Percentiles rank a stretch among this genome's conserved stretches.
Conservation (phyloP, 2,888 invertebrate genomes). For the Ctenicera cuprea region DNA sequence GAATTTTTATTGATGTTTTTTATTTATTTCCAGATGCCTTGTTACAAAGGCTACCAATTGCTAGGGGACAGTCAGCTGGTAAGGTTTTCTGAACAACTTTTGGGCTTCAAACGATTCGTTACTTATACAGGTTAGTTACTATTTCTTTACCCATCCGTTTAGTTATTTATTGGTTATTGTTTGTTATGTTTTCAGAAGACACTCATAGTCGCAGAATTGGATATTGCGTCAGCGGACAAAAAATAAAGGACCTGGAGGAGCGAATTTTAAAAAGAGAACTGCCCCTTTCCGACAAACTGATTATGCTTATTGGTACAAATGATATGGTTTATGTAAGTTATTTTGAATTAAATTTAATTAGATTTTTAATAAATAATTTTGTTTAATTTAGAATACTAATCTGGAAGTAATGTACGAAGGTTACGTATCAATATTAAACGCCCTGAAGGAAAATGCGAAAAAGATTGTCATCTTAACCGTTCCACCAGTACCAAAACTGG, state of each 20-base stretch:
- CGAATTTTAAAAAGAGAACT: constrained; percentile 22
- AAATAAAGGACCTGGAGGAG: constrained; percentile 30
- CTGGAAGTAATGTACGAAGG: constrained; percentile 1
- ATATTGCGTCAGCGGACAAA: constrained; percentile 52
- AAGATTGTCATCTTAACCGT: constrained; percentile 45
- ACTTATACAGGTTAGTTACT: neutral
- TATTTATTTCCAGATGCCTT: constrained; percentile 12
- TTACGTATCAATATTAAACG: constrained; percentile 29
- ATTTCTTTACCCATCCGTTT: too few species aligned
- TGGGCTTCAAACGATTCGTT: constrained; percentile 3
- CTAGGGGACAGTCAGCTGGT: constrained; percentile 48
- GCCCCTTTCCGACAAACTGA: constrained; percentile 35
- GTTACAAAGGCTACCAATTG: constrained; percentile 37
- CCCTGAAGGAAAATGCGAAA: constrained; percentile 16
- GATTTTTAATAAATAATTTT: neutral
- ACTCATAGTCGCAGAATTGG: constrained; percentile 19
- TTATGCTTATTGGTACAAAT: constrained; percentile 49
- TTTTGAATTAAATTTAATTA: too few species aligned
- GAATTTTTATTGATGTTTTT: too few species aligned
- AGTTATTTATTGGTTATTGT: too few species aligned
- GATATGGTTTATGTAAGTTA: constrained; percentile 44
- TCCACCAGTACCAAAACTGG: constrained; percentile 43
- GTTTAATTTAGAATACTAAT: constrained; percentile 13
- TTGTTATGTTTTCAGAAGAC: too few species aligned
- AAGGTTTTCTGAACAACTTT: constrained; percentile 40